Conservation (phyloP, 2,113 vertebrate species). For the Calidris pugnax region DNA sequence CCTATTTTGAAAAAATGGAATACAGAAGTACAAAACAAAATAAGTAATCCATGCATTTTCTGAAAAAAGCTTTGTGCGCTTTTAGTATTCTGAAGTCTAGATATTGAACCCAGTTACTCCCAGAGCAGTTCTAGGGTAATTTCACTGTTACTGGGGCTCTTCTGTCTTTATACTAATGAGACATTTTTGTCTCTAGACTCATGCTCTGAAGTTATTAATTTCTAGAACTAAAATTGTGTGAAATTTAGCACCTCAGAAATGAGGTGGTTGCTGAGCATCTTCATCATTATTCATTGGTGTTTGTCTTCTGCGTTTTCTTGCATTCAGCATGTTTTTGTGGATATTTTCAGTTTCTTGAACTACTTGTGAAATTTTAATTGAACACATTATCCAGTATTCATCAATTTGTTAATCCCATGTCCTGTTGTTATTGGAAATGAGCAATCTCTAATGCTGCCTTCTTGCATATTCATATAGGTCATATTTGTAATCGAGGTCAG, state of each 20-base stretch:
- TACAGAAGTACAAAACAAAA: neutral
- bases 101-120: neutral
- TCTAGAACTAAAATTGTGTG: neutral
- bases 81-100: neutral
- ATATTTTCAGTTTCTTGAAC: neutral
- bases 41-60: neutral
- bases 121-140: neutral
- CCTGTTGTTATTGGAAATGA: slow-evolving; percentile 20
- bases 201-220: neutral
- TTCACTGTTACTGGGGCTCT: neutral
- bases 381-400: neutral
- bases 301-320: neutral
- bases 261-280: neutral
- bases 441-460: neutral
- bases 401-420: slow-evolving; percentile 20
- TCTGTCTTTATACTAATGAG: neutral
- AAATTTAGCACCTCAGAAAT: neutral
- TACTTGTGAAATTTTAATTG: slow-evolving; percentile 16
- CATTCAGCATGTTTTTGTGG: neutral
- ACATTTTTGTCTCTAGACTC: neutral
- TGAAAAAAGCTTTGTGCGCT: neutral
- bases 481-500: slow-evolving; percentile 9
- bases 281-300: neutral
- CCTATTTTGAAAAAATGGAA: neutral
- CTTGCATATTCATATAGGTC: slow-evolving; percentile 26